A percentile compares a stretch with the other conserved stretches of the same genome.
Evolutionary conservation across 2,797 vertebrate genomes (phyloP).

Genomic region (Rhynchonycteris naso): DNA sequence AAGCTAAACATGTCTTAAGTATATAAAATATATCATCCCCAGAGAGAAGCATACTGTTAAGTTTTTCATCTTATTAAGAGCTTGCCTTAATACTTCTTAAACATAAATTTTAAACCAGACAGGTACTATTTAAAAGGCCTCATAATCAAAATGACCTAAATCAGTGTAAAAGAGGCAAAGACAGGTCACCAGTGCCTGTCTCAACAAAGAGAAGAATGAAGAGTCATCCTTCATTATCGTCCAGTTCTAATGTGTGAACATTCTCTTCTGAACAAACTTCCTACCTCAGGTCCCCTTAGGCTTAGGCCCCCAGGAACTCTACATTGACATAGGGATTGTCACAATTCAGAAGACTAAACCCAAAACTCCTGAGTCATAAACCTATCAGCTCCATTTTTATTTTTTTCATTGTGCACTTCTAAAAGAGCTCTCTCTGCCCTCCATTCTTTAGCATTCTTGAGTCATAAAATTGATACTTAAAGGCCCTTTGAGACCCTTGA

Average conservation of each 20-base stretch:
- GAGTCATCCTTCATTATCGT: slow-evolving; percentile 86
- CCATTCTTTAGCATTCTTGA: neutral
- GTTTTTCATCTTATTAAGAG: slow-evolving; percentile 92
- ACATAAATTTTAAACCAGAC: slow-evolving; percentile 89
- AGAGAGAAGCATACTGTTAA: slow-evolving; percentile 89
- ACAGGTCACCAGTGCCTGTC: slow-evolving; percentile 87
- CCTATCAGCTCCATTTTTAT: neutral
- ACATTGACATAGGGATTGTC: slow-evolving; percentile 47
- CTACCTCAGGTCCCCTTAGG: slow-evolving; percentile 40
- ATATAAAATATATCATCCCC: slow-evolving; percentile 90
- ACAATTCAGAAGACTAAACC: neutral
- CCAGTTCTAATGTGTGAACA: slow-evolving; percentile 81
- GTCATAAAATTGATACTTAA: neutral
- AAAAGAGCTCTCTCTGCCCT: neutral
- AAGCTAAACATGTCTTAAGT: slow-evolving; percentile 89
- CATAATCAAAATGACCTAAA: slow-evolving; percentile 89
- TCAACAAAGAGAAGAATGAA: slow-evolving; percentile 85
- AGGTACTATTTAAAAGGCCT: slow-evolving; percentile 88
- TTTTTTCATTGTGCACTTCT: neutral
- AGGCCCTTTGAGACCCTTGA: neutral
- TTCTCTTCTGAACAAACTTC: slow-evolving; percentile 82
- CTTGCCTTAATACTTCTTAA: slow-evolving; percentile 89
- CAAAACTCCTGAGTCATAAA: neutral
- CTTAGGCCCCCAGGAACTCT: slow-evolving; percentile 26
- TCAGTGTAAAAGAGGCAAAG: slow-evolving; percentile 88